Percentiles rank a stretch among this genome's conserved stretches.
These are phyloP conservation scores for Pygocentrus nattereri DNA, from an alignment of 2,797 vertebrate species.

Conservation along the genomic window DNA sequence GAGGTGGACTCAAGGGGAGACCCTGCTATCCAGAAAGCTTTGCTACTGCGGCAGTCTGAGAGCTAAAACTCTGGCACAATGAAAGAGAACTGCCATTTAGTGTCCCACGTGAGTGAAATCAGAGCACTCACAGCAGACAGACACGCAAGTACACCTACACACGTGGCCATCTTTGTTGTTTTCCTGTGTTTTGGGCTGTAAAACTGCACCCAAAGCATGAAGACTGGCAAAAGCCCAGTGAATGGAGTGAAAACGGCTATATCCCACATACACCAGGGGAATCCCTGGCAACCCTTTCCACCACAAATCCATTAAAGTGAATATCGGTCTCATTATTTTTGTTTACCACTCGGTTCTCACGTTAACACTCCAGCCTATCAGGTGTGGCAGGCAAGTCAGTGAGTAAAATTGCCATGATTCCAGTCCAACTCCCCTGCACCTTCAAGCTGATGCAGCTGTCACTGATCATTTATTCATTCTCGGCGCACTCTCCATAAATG, in stretches of 20 bases:
- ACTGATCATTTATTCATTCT: conserved; percentile 46
- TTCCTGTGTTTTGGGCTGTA: not conserved
- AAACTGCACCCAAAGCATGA: not conserved
- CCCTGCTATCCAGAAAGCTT: conserved; percentile 14
- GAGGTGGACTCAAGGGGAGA: conserved; percentile 17
- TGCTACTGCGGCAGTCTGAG: not conserved
- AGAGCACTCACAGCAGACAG: not conserved
- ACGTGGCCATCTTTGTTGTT: not conserved
- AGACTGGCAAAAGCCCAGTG: conserved; percentile 11
- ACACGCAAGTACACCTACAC: conserved; percentile 8
- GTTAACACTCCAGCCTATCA: conserved; percentile 28
- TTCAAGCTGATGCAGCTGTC: conserved; percentile 38
- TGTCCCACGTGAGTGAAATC: conserved; percentile 13
- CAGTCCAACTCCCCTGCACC: conserved; percentile 22
- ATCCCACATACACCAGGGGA: conserved; percentile 10
- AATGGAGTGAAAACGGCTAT: not conserved
- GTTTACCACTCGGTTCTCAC: conserved; percentile 34
- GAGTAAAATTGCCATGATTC: conserved; percentile 36
- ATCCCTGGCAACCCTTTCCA: conserved; percentile 8
- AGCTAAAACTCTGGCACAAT: conserved; percentile 35
- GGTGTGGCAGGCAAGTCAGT: conserved; percentile 17
- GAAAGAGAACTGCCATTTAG: conserved; percentile 29
- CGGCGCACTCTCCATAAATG: conserved; percentile 40
- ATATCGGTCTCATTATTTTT: conserved; percentile 50
- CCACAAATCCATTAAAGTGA: conserved; percentile 23